Conservation (phyloP, 1,140 invertebrate genomes). For the Ylistrum balloti region DNA sequence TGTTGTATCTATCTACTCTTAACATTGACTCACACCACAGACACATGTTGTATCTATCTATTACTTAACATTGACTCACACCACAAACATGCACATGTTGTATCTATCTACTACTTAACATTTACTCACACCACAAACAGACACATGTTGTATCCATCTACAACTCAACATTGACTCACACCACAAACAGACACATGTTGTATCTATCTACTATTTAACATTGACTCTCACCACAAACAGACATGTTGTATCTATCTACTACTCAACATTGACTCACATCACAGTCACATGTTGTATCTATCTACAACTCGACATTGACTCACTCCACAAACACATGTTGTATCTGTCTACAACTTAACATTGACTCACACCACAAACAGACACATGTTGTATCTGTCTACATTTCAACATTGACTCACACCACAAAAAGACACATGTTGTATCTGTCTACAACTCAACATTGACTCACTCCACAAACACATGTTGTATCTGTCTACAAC, state of each 20-base stretch:
- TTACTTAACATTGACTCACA: background rate
- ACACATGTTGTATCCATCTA: background rate
- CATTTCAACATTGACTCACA: background rate
- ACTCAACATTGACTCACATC: slow-evolving; percentile 1
- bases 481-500: background rate
- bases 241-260: background rate
- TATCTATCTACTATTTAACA: background rate
- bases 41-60: background rate
- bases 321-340: too few species aligned
- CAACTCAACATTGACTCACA: background rate
- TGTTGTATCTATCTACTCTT: background rate
- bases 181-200: background rate
- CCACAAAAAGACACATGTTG: too few species aligned
- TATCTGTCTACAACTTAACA: too few species aligned
- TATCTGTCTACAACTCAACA: too few species aligned
- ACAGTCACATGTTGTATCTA: background rate
- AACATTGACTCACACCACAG: background rate
- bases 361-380: background rate
- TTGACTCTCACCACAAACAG: background rate
- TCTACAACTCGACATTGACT: too few species aligned
- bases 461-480: background rate
- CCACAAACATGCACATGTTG: background rate
- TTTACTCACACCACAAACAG: background rate
- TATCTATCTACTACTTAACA: background rate
- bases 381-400: background rate